These are phyloP conservation scores for Urocolius indicus DNA, from an alignment of 2,113 vertebrate genomes.

Conservation along the genomic window DNA sequence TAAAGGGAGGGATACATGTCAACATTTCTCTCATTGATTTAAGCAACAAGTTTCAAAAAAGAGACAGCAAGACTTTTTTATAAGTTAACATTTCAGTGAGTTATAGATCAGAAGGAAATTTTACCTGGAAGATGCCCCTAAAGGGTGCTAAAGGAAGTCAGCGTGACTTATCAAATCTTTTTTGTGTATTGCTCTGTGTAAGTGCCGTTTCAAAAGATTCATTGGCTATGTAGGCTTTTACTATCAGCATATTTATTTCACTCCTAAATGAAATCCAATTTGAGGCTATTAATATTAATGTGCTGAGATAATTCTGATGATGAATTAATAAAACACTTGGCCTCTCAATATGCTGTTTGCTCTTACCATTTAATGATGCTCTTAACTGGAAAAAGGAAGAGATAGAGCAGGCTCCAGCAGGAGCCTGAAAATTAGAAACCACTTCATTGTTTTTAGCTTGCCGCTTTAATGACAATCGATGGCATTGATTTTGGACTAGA, in stretches of 20 bases:
- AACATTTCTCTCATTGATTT: background rate
- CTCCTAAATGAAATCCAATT: constrained; percentile 89
- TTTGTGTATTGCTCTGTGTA: constrained; percentile 59
- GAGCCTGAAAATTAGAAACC: constrained; percentile 79
- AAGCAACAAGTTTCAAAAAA: background rate
- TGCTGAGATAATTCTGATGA: constrained; percentile 88
- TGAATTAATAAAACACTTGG: constrained; percentile 91
- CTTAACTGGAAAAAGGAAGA: constrained; percentile 79
- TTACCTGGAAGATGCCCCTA: constrained; percentile 57
- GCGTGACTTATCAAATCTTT: constrained; percentile 66
- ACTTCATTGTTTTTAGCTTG: constrained; percentile 82
- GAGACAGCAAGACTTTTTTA: background rate
- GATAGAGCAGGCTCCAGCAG: constrained; percentile 79
- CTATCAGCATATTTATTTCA: constrained; percentile 86
- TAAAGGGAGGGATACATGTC: background rate
- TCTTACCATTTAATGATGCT: constrained; percentile 86
- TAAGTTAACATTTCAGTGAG: constrained; percentile 36
- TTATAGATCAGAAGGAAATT: constrained; percentile 46
- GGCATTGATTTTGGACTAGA: constrained; percentile 78
- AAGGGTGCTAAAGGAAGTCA: constrained; percentile 34
- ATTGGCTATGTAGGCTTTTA: constrained; percentile 68
- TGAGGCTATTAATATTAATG: constrained; percentile 92
- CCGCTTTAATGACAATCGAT: constrained; percentile 84
- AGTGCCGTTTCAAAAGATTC: constrained; percentile 48
- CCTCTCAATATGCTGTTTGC: constrained; percentile 84